Base-by-base conservation (phyloP, 2,888 invertebrate species). In the Ormyrus nitidulus region DNA sequence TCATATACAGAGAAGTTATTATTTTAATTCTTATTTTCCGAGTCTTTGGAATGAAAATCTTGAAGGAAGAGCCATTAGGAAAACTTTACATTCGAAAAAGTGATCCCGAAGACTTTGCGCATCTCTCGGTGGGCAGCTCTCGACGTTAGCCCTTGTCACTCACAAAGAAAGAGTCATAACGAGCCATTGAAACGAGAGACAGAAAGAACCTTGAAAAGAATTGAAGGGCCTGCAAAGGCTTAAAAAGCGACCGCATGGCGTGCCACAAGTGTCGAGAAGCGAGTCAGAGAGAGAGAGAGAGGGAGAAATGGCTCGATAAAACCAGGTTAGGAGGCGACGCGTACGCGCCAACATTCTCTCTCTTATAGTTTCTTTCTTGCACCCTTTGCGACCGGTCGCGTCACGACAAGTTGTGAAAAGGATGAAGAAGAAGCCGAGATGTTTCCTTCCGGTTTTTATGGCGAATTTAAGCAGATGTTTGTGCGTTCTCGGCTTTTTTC, bases 171-270 rank as follows among this genome's bases (percentile, higher is more conserved):
- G 34, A 8, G n/a, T 13, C n/a, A 51, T 62, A 62, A 72, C 62
- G 62, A 61, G 53, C 51, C 8, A 53, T 72, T 72, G 51, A 62
- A 53, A 48, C 58, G 13, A 9, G 5, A 44, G 13, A 34, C 34
- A 34, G 34, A 34, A 34, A 13, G 19, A 70, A 71, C 49, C 59
- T 51, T 51, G 82, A 83, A 85, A 84, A 85, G 85, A 85, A 61
- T 53, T 19, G 61, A 56, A 51, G 64, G 13, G 54, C 70, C 46
- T 69, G 9, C 34, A 34, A 34, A 34, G 56, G 46, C 19, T 53
- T 66, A 66, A 53, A 2, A 69, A n/a, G 56, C 44, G 72, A 64
- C 62, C 62, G 56, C 53, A 65, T 65, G 53, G 54, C 19, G 71
- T 19, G 65, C 65, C 49, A 74, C 74, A 74, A 74, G 74, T 74